Conservation (phyloP, 2,797 vertebrate genomes). For the Coregonus suidteri region DNA sequence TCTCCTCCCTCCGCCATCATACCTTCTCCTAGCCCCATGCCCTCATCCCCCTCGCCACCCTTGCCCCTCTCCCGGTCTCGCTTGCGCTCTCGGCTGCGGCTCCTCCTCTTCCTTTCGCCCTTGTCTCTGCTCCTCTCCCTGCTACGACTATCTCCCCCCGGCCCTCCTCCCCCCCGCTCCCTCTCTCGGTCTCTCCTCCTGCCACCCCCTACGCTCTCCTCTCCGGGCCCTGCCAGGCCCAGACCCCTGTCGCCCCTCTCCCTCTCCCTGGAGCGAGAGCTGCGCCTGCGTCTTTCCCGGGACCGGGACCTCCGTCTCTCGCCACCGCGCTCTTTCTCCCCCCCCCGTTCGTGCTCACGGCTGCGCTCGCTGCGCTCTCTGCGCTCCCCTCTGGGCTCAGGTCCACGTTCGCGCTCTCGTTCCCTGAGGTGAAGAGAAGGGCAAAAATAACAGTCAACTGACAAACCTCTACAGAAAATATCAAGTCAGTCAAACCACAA, state of each 20-base stretch:
- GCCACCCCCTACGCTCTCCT: slow-evolving; percentile 44
- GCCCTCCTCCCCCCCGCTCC: slow-evolving; percentile 45
- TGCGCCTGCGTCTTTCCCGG: slow-evolving; percentile 75
- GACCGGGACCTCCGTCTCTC: slow-evolving; percentile 80
- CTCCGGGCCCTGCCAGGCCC: slow-evolving; percentile 50
- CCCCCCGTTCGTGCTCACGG: slow-evolving; percentile 73
- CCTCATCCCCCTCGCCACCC: slow-evolving; percentile 73
- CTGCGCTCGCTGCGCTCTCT: slow-evolving; percentile 86
- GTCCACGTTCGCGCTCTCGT: slow-evolving; percentile 33
- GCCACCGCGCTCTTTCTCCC: slow-evolving; percentile 78
- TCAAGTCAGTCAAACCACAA: not conserved
- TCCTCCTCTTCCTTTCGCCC: slow-evolving; percentile 74
- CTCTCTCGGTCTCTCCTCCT: slow-evolving; percentile 69
- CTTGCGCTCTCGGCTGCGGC: slow-evolving; percentile 73
- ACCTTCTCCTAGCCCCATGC: slow-evolving; percentile 46
- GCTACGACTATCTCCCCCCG: slow-evolving; percentile 67
- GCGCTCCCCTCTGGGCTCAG: slow-evolving; percentile 76
- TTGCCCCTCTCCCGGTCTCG: slow-evolving; percentile 83
- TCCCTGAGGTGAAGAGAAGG: slow-evolving; percentile 29
- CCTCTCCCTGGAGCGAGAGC: slow-evolving; percentile 71
- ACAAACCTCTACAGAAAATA: not conserved
- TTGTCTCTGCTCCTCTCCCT: slow-evolving; percentile 78
- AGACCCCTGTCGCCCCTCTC: slow-evolving; percentile 58
- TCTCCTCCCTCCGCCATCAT: slow-evolving; percentile 54
- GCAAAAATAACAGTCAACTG: not conserved